Evolutionary conservation across 2,797 vertebrate species (phyloP).

Genomic region (Tympanoctomys barrerae): DNA sequence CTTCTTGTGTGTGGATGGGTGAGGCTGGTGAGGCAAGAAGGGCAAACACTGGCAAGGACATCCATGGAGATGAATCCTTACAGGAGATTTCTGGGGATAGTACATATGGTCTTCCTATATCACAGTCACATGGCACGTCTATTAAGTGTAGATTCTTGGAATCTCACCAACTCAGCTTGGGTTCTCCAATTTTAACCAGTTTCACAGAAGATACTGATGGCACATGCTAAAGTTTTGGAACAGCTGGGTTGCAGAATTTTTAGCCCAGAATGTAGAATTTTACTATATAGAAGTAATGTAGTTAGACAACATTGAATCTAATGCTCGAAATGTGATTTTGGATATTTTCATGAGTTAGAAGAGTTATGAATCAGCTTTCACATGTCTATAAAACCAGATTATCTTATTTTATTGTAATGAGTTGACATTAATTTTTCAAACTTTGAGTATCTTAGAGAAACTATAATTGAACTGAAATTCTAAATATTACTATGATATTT

Average conservation of each 20-base stretch:
- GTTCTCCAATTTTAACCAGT: conserved; percentile 38
- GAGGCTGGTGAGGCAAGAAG: background rate
- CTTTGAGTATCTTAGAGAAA: conserved; percentile 56
- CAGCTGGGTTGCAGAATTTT: conserved; percentile 62
- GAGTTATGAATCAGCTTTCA: conserved; percentile 66
- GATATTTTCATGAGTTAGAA: conserved; percentile 59
- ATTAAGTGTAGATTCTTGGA: conserved; percentile 34
- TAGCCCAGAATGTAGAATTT: conserved; percentile 66
- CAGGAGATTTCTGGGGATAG: conserved; percentile 6
- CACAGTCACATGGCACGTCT: conserved; percentile 5
- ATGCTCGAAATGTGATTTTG: conserved; percentile 67
- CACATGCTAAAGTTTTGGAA: conserved; percentile 39
- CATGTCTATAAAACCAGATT: conserved; percentile 55
- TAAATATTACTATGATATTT: conserved; percentile 47
- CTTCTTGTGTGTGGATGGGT: background rate
- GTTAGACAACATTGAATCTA: conserved; percentile 63
- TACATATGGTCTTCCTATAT: conserved; percentile 18
- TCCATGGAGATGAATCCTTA: background rate
- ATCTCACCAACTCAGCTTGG: conserved; percentile 37
- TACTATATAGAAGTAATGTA: conserved; percentile 50
- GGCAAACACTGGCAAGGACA: background rate
- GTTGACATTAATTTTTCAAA: conserved; percentile 64
- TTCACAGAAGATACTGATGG: conserved; percentile 54
- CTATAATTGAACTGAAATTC: conserved; percentile 32
- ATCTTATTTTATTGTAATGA: conserved; percentile 68